These are phyloP conservation scores for Drosophila melanocephala DNA, from an alignment of 2,888 invertebrate genomes.

Conservation along the genomic window DNA sequence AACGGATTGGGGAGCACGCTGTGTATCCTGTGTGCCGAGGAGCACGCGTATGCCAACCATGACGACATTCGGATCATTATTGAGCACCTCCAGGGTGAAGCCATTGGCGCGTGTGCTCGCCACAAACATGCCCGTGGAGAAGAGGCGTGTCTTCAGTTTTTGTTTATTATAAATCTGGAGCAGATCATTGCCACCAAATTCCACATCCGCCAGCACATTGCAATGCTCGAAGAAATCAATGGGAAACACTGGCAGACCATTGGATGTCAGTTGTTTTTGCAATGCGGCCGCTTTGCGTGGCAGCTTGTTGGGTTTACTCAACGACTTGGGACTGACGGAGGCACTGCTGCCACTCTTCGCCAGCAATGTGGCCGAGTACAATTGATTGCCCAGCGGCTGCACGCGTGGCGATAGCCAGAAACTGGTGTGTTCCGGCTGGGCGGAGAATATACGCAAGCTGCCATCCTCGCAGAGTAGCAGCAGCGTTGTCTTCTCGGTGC, in stretches of 20 bases:
- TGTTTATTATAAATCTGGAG: constrained; percentile 97
- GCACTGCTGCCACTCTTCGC: constrained; percentile 64
- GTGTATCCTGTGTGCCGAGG: constrained; percentile 88
- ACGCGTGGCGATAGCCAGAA: constrained; percentile 88
- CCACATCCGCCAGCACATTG: constrained; percentile 95
- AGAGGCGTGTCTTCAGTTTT: constrained; percentile 94
- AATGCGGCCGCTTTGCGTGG: constrained; percentile 53
- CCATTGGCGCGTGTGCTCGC: constrained; percentile 96
- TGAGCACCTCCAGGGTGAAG: constrained; percentile 94
- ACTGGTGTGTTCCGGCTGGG: constrained; percentile 92
- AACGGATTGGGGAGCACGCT: constrained; percentile 83
- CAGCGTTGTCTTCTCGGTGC: constrained; percentile 94
- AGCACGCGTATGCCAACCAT: constrained; percentile 95
- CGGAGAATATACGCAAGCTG: constrained; percentile 96
- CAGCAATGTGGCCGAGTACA: constrained; percentile 82
- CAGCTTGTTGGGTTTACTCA: constrained; percentile 56
- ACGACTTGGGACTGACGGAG: constrained; percentile 51
- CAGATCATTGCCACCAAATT: constrained; percentile 97
- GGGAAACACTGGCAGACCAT: constrained; percentile 90
- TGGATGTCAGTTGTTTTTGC: constrained; percentile 86
- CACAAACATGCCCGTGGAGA: constrained; percentile 92
- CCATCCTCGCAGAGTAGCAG: constrained; percentile 98
- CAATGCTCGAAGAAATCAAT: constrained; percentile 99
- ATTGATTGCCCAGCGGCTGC: constrained; percentile 86
- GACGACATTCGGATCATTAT: constrained; percentile 94